These are phyloP conservation scores for Chionoecetes opilio DNA, from an alignment of 1,140 invertebrate species.

Conservation along the genomic window DNA sequence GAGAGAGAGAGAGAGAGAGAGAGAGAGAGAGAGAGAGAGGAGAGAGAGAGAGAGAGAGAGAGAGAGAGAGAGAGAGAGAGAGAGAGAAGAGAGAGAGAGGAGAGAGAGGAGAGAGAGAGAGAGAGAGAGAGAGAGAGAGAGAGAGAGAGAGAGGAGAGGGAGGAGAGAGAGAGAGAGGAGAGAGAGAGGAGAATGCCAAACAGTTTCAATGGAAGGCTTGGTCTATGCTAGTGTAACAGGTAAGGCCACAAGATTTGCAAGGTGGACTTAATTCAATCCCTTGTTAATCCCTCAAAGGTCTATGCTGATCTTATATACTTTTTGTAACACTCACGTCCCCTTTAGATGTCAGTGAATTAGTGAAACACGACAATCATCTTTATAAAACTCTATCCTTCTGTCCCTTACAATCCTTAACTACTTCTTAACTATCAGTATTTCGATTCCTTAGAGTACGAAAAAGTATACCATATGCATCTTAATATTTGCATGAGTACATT, in stretches of 20 bases:
- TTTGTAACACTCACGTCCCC: not conserved
- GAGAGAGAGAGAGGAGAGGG: not conserved
- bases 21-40: no score
- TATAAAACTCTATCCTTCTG: not conserved
- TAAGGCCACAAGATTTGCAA: not conserved
- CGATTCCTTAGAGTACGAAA: no score
- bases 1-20: no score
- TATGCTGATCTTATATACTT: no score
- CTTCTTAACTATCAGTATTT: no score
- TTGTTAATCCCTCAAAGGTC: no score
- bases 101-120: not conserved
- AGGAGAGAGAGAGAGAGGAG: not conserved
- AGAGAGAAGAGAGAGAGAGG: not conserved
- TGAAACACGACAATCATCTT: no score
- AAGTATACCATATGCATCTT: no score
- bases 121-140: no score
- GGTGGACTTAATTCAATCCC: not conserved
- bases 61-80: not conserved
- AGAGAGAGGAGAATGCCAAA: not conserved
- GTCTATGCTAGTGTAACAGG: not conserved
- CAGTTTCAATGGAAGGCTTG: not conserved
- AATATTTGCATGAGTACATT: no score
- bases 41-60: not conserved
- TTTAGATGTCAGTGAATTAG: not conserved
- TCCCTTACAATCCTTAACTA: no score